These are phyloP conservation scores for Pantherophis vulpinus DNA, from an alignment of 2,797 vertebrate species.

Conservation along the genomic window DNA sequence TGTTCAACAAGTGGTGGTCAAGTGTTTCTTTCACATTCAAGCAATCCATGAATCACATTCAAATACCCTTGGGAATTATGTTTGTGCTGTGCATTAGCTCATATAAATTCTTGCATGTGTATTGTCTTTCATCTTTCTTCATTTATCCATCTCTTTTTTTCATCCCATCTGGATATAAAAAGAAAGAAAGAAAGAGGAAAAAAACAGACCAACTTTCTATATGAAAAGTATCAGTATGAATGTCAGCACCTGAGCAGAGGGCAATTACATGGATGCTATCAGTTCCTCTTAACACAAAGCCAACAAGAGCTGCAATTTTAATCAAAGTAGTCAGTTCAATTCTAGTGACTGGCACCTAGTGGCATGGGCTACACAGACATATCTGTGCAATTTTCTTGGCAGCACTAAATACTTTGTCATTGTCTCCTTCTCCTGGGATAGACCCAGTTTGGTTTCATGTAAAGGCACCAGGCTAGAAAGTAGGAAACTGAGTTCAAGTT, in stretches of 20 bases:
- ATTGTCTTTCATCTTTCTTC: background rate
- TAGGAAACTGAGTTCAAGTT: background rate
- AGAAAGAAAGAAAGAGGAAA: background rate
- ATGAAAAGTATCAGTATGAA: background rate
- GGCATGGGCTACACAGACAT: background rate
- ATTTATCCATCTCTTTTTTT: background rate
- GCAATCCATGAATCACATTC: background rate
- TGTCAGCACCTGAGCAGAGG: background rate
- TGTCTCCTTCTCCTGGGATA: background rate
- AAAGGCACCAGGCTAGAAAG: background rate
- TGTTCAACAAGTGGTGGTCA: background rate
- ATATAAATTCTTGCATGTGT: background rate
- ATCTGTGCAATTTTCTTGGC: background rate
- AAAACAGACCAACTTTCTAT: background rate
- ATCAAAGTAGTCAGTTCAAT: background rate
- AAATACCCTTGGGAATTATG: background rate
- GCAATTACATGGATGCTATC: background rate
- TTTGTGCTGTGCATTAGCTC: background rate
- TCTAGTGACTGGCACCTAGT: background rate
- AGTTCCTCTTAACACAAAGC: background rate
- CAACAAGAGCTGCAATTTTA: background rate
- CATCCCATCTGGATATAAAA: background rate
- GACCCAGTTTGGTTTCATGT: background rate
- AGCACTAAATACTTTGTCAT: background rate
- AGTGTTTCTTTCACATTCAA: background rate